phyloP scores from a whole-genome alignment of 2,888 invertebrate genomes.

The Chirona hameri region DNA sequence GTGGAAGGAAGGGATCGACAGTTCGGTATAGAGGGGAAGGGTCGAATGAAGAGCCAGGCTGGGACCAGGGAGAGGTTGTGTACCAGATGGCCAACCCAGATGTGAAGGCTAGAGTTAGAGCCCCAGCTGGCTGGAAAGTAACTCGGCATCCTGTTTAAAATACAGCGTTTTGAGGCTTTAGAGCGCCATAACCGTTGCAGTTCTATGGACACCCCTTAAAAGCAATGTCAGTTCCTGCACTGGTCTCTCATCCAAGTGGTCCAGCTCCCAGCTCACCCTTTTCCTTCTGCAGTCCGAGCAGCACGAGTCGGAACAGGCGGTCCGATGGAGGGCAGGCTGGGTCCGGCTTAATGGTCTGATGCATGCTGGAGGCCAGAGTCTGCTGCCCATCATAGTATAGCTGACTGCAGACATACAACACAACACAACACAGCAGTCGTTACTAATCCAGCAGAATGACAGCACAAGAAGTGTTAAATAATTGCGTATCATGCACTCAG shows the following conservation, averaged over 20 bases:
- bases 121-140: too few species aligned
- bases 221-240: background rate
- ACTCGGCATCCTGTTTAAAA: too few species aligned
- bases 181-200: too few species aligned
- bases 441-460: too few species aligned
- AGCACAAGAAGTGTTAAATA: too few species aligned
- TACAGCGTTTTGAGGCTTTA: too few species aligned
- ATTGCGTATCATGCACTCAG: too few species aligned
- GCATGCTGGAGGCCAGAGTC: conserved; percentile 79
- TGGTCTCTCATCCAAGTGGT: background rate
- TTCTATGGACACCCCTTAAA: background rate
- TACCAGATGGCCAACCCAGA: too few species aligned
- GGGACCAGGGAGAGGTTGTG: too few species aligned
- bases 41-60: too few species aligned
- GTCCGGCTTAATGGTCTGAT: conserved; percentile 80
- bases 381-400: conserved; percentile 96
- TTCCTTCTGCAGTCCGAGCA: conserved; percentile 79
- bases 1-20: conserved; percentile 56
- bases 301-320: conserved; percentile 77
- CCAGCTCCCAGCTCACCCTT: conserved; percentile 52
- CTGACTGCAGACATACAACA: conserved; percentile 57
- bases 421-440: too few species aligned
- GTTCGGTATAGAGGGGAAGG: conserved; percentile 44
- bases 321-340: conserved; percentile 96
- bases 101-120: too few species aligned